phyloP scores from a whole-genome alignment of 2,888 invertebrate species.

The Macropis europaea region DNA sequence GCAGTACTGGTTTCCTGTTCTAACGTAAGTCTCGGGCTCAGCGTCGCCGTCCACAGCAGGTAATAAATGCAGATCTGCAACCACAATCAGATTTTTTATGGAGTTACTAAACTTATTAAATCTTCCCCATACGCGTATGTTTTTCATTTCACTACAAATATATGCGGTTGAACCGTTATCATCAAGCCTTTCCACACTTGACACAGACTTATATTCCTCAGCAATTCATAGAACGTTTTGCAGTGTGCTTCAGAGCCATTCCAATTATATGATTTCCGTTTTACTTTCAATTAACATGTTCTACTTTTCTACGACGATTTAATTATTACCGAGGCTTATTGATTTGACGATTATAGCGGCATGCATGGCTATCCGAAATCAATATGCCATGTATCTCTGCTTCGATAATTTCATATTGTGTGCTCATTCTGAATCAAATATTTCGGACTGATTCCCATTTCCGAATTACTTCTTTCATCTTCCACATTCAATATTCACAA shows the following conservation, averaged over 20 bases:
- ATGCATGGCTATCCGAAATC: neutral
- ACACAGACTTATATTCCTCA: neutral
- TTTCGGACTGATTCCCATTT: neutral
- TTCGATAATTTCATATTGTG: neutral
- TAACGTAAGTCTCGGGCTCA: conserved; percentile 64
- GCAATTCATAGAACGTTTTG: neutral
- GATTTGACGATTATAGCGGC: neutral
- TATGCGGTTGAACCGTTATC: too few relatives aligned
- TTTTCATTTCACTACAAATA: too few relatives aligned
- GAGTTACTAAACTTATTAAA: too few relatives aligned
- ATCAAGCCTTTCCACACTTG: too few relatives aligned
- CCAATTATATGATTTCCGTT: neutral
- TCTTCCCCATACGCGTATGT: too few relatives aligned
- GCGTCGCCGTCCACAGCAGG: conserved; percentile 71
- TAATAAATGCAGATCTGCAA: conserved; percentile 69
- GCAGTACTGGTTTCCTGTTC: conserved; percentile 67
- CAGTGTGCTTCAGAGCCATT: neutral
- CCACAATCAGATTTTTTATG: too few relatives aligned
- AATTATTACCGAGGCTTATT: neutral
- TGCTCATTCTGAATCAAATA: neutral
- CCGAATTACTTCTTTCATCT: neutral
- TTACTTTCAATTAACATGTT: neutral
- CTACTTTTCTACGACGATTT: neutral
- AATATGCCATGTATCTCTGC: neutral
- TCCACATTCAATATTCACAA: too few relatives aligned